Percentiles rank a stretch among this genome's conserved stretches.
Evolutionary conservation across 1,140 invertebrate species (phyloP).

Genomic region (Drosophila gunungcola): DNA sequence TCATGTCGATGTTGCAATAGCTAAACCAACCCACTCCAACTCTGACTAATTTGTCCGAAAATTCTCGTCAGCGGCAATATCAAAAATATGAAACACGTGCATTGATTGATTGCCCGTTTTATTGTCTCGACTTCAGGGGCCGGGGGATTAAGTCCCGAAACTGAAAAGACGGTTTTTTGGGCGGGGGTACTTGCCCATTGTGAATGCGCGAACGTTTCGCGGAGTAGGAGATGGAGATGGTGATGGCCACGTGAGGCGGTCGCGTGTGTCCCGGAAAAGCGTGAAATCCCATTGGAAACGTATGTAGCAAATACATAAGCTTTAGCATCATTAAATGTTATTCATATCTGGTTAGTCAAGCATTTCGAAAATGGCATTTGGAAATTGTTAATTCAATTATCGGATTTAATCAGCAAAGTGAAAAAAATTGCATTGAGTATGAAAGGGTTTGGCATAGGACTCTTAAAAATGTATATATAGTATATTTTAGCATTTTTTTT

Average conservation of each 20-base stretch:
- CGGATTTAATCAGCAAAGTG: not conserved
- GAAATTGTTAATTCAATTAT: not conserved
- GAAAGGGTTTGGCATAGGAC: no score
- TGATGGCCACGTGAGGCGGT: constrained; percentile 32
- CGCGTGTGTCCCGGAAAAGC: constrained; percentile 28
- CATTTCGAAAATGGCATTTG: not conserved
- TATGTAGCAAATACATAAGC: not conserved
- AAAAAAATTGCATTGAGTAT: not conserved
- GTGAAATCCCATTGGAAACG: constrained; percentile 29
- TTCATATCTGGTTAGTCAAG: constrained; percentile 2
- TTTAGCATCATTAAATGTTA: constrained; percentile 1
- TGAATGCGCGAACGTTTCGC: not conserved
- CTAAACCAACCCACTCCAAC: constrained; percentile 22
- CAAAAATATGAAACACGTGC: constrained; percentile 54
- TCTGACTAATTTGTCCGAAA: constrained; percentile 64
- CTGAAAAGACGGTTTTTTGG: constrained; percentile 10
- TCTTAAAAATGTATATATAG: no score
- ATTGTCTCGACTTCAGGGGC: constrained; percentile 18
- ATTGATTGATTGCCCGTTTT: constrained; percentile 77
- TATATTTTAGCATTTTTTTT: no score
- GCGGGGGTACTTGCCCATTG: constrained; percentile 3
- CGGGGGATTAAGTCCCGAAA: constrained; percentile 31
- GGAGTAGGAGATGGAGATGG: no score
- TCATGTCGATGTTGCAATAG: constrained; percentile 23
- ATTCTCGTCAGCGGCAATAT: constrained; percentile 54